These are phyloP conservation scores for Nanorana parkeri DNA, from an alignment of 2,113 vertebrate genomes.

Conservation along the genomic window DNA sequence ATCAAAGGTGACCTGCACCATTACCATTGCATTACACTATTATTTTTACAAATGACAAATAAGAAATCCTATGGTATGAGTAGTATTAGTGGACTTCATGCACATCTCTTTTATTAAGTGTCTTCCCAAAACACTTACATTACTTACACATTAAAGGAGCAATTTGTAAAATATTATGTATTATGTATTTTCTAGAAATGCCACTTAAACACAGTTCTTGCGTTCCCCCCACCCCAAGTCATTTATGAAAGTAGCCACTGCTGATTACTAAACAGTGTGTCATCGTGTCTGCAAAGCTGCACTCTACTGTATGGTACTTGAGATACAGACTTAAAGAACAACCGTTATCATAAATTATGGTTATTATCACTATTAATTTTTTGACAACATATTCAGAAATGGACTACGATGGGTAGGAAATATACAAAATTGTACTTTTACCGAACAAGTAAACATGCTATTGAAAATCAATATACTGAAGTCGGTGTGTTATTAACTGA, in stretches of 20 bases:
- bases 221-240: neutral
- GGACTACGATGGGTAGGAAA: slow-evolving; percentile 13
- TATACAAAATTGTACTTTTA: slow-evolving; percentile 29
- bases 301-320: slow-evolving; percentile 5
- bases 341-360: slow-evolving; percentile 34
- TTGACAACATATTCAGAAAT: slow-evolving; percentile 1
- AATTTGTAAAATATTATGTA: slow-evolving; percentile 15
- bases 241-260: slow-evolving; percentile 28
- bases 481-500: slow-evolving; percentile 11
- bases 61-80: neutral
- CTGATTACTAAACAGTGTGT: slow-evolving; percentile 38
- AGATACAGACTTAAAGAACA: slow-evolving; percentile 29
- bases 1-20: too few species aligned
- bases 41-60: neutral
- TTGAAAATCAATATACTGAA: slow-evolving; percentile 26
- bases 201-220: slow-evolving; percentile 7
- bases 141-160: slow-evolving; percentile 16
- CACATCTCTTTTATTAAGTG: too few species aligned
- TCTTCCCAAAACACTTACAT: neutral
- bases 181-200: slow-evolving; percentile 2
- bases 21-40: neutral
- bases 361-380: slow-evolving; percentile 34
- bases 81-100: neutral
- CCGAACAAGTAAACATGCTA: slow-evolving; percentile 21
- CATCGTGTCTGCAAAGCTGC: neutral